These are phyloP conservation scores for Cliona cf. orientalis DNA, from an alignment of 37 sponge, comb jelly and placozoan genomes.

Conservation along the genomic window DNA sequence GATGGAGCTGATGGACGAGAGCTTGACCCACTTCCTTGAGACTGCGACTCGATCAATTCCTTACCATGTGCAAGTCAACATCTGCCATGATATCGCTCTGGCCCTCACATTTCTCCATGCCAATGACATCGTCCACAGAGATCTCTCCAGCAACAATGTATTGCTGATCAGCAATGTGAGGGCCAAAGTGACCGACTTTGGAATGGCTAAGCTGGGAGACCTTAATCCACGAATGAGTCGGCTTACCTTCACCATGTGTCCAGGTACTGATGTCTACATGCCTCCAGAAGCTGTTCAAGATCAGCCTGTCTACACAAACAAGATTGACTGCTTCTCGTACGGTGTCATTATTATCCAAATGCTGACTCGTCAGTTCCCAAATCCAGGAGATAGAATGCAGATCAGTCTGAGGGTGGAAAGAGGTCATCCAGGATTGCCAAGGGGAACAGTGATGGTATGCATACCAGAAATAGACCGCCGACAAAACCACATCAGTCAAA, in stretches of 20 bases:
- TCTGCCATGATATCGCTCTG: conserved; percentile 37
- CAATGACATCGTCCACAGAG: conserved; percentile 32
- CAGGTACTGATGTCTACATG: conserved; percentile 29
- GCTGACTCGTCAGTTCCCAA: conserved; percentile 20
- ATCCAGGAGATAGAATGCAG: no score
- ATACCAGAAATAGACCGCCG: no score
- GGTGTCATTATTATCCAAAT: conserved; percentile 33
- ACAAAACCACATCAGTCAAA: no score
- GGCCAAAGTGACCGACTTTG: conserved; percentile 60
- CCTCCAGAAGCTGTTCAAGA: conserved; percentile 29
- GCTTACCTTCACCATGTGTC: background rate
- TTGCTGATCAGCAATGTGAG: background rate
- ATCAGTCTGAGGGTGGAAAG: no score
- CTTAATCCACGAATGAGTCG: background rate
- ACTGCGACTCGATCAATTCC: conserved; percentile 2
- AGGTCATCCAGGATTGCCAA: no score
- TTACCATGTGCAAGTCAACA: conserved; percentile 15
- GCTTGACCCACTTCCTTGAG: conserved; percentile 45
- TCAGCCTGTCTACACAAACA: conserved; percentile 3
- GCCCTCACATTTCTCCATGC: conserved; percentile 47
- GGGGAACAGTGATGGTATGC: no score
- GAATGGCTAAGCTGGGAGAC: conserved; percentile 15
- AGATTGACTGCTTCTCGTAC: conserved; percentile 24
- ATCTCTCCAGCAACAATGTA: conserved; percentile 60
- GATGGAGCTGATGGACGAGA: conserved; percentile 67